Conservation (phyloP, 2,888 invertebrate species). For the Lobophora halterata region DNA sequence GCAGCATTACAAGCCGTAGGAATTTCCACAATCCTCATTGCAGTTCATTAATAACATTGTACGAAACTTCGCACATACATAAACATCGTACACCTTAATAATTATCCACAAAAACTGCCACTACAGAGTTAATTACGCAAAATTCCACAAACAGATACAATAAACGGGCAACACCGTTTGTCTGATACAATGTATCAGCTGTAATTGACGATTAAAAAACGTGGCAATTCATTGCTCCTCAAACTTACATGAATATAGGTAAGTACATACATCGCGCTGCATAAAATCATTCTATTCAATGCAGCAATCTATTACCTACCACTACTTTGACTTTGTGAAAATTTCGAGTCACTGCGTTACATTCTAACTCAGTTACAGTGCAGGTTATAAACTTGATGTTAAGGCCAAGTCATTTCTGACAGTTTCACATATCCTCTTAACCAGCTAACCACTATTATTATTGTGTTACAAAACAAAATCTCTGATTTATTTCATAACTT, state of each 20-base stretch:
- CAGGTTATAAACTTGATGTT: too few species aligned
- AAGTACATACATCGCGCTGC: too few species aligned
- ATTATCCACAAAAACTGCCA: slow-evolving; percentile 68
- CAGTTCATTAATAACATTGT: slow-evolving; percentile 62
- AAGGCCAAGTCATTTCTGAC: too few species aligned
- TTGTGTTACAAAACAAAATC: too few species aligned
- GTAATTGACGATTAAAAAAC: slow-evolving; percentile 31
- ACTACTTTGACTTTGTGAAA: too few species aligned
- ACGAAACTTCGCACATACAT: slow-evolving; percentile 51
- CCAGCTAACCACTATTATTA: too few species aligned
- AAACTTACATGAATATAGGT: neutral
- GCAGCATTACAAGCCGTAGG: slow-evolving; percentile 24
- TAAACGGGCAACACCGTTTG: slow-evolving; percentile 47
- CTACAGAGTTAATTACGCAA: slow-evolving; percentile 70
- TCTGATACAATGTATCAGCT: slow-evolving; percentile 50
- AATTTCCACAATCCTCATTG: slow-evolving; percentile 41
- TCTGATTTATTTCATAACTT: too few species aligned
- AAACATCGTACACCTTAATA: slow-evolving; percentile 53
- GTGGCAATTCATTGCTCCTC: slow-evolving; percentile 26
- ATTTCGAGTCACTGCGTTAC: too few species aligned
- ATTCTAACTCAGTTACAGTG: too few species aligned
- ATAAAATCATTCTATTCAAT: too few species aligned
- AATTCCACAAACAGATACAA: slow-evolving; percentile 66
- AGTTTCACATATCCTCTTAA: too few species aligned
- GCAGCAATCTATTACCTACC: too few species aligned